phyloP scores from a whole-genome alignment of 1,140 invertebrate genomes.

The Drosophila lacteicornis region DNA sequence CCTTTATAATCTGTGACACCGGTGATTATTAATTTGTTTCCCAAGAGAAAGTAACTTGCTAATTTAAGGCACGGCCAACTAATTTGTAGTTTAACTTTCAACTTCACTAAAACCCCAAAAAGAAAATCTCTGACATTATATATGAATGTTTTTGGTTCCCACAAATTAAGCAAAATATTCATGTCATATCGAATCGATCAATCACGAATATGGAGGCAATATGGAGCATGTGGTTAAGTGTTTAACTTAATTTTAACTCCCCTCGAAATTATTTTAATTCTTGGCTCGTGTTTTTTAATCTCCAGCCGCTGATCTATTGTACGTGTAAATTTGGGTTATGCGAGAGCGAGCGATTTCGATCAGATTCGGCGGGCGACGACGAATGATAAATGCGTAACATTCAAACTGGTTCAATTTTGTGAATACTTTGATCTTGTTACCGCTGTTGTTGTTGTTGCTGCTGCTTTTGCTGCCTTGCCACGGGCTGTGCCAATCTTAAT shows the following conservation, averaged over 20 bases:
- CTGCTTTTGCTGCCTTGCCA: slow-evolving; percentile 44
- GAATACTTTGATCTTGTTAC: slow-evolving; percentile 57
- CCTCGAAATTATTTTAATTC: slow-evolving; percentile 29
- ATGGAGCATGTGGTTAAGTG: slow-evolving; percentile 40
- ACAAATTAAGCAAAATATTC: slow-evolving; percentile 25
- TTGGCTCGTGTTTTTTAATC: slow-evolving; percentile 42
- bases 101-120: slow-evolving; percentile 1
- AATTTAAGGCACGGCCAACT: slow-evolving; percentile 23
- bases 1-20: neutral
- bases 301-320: slow-evolving; percentile 24
- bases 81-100: slow-evolving; percentile 18
- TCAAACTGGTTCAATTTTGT: slow-evolving; percentile 82
- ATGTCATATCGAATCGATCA: slow-evolving; percentile 29
- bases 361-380: slow-evolving; percentile 23
- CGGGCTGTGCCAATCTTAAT: slow-evolving; percentile 77
- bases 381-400: slow-evolving; percentile 77
- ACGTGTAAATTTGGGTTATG: slow-evolving; percentile 38
- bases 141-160: neutral
- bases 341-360: slow-evolving; percentile 37
- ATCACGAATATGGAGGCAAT: slow-evolving; percentile 26
- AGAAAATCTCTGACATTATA: slow-evolving; percentile 10
- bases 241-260: slow-evolving; percentile 31
- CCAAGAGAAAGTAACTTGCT: slow-evolving; percentile 18
- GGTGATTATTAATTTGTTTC: neutral
- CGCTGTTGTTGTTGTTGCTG: slow-evolving; percentile 37